phyloP scores from a whole-genome alignment of 2,888 invertebrate species.

The Drosophila niveifrons region DNA sequence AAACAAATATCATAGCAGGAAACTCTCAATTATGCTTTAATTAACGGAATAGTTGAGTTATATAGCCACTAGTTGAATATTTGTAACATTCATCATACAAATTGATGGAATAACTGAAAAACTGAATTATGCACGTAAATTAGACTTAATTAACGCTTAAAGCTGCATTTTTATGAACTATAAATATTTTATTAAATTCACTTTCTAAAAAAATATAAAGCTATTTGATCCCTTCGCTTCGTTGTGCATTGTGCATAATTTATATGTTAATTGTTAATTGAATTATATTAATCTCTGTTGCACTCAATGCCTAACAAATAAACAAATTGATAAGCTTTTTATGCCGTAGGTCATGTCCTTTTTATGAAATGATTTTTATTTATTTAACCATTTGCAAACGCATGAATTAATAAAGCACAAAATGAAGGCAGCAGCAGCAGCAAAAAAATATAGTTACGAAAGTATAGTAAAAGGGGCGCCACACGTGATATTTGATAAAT shows the following conservation, averaged over 20 bases:
- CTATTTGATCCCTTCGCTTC: background rate
- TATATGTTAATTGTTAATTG: slow-evolving; percentile 39
- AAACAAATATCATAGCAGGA: background rate
- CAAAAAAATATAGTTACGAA: slow-evolving; percentile 2
- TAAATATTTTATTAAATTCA: background rate
- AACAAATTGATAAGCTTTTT: slow-evolving; percentile 25
- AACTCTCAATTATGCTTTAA: background rate
- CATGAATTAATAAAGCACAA: slow-evolving; percentile 38
- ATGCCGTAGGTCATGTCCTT: slow-evolving; percentile 7
- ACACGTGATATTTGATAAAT: slow-evolving; percentile 54
- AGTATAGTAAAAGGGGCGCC: slow-evolving; percentile 1
- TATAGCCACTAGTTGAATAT: background rate
- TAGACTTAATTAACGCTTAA: slow-evolving; percentile 1
- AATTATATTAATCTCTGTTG: slow-evolving; percentile 20
- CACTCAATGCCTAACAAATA: background rate
- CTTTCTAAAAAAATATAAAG: background rate
- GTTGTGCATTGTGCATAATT: slow-evolving; percentile 27
- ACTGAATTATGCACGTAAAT: background rate
- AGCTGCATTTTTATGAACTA: background rate
- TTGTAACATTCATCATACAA: background rate
- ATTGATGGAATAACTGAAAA: background rate
- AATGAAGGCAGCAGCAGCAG: background rate
- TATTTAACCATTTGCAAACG: slow-evolving; percentile 21
- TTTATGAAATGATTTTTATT: slow-evolving; percentile 23
- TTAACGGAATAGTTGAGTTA: background rate